Evolutionary conservation across 2,113 vertebrate species (phyloP).

Genomic region (Ivindomyrus marchei): DNA sequence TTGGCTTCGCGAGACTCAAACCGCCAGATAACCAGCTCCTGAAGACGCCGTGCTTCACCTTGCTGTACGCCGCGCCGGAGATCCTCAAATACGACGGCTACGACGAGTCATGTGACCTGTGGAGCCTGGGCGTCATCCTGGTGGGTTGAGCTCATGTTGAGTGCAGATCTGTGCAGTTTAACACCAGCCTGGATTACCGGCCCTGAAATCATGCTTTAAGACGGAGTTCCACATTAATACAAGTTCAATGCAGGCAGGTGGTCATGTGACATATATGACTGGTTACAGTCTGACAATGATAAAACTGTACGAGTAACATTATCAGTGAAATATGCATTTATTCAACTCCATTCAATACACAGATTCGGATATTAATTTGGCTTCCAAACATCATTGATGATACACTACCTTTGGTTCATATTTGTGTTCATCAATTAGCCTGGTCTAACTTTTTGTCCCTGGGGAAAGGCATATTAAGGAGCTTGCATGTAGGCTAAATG

Average conservation of each 20-base stretch:
- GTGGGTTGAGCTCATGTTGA: constrained; percentile 60
- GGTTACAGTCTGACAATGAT: not conserved
- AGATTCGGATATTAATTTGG: not conserved
- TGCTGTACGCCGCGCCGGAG: constrained; percentile 92
- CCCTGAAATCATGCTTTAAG: not conserved
- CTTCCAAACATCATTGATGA: not conserved
- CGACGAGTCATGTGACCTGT: constrained; percentile 83
- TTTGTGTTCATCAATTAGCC: no score
- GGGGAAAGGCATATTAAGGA: no score
- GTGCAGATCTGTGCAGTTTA: not conserved
- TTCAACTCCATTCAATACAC: not conserved
- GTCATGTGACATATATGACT: not conserved
- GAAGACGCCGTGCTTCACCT: constrained; percentile 76
- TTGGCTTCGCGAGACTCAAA: constrained; percentile 85
- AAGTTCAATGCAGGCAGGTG: not conserved
- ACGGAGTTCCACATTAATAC: not conserved
- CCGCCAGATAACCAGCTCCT: constrained; percentile 75
- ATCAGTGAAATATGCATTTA: not conserved
- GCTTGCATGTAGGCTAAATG: no score
- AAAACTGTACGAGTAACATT: not conserved
- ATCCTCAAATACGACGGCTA: constrained; percentile 70
- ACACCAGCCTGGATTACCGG: not conserved
- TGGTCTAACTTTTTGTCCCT: no score
- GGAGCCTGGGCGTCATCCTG: constrained; percentile 96
- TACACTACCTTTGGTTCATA: no score